These are phyloP conservation scores for Pseudomyrmex concolor DNA, from an alignment of 1,140 invertebrate genomes.

Conservation along the genomic window DNA sequence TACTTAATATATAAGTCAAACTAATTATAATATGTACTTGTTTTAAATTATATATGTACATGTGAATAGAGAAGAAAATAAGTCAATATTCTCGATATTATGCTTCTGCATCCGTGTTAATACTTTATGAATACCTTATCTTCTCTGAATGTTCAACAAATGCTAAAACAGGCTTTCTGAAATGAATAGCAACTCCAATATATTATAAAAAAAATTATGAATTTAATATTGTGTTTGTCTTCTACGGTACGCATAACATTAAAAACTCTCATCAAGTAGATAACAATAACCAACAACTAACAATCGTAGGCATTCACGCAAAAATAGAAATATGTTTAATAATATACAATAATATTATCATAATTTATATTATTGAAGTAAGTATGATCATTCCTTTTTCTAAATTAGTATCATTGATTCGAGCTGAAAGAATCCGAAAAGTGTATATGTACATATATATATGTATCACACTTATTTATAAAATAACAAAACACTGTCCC, in stretches of 20 bases:
- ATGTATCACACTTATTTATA: background rate
- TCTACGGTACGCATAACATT: slow-evolving; percentile 80
- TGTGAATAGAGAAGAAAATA: slow-evolving; percentile 44
- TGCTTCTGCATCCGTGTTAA: slow-evolving; percentile 42
- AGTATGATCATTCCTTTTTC: slow-evolving; percentile 76
- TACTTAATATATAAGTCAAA: background rate
- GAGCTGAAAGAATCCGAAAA: slow-evolving; percentile 73
- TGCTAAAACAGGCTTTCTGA: slow-evolving; percentile 62
- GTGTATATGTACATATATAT: slow-evolving; percentile 38
- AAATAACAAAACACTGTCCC: slow-evolving; percentile 15
- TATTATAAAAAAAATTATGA: slow-evolving; percentile 67
- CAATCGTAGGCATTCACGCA: slow-evolving; percentile 83
- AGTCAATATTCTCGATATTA: slow-evolving; percentile 45
- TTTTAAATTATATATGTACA: slow-evolving; percentile 12
- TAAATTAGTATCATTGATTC: slow-evolving; percentile 73
- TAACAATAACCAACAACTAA: slow-evolving; percentile 85
- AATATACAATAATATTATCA: slow-evolving; percentile 78
- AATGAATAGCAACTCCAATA: slow-evolving; percentile 70
- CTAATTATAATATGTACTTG: background rate
- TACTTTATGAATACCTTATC: slow-evolving; percentile 28
- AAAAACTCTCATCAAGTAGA: slow-evolving; percentile 84
- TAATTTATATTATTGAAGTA: slow-evolving; percentile 80
- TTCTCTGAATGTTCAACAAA: slow-evolving; percentile 34
- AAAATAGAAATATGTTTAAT: slow-evolving; percentile 83
- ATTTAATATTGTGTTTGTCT: slow-evolving; percentile 72